phyloP scores from a whole-genome alignment of 2,797 vertebrate genomes.

The Peromyscus melanophrys region DNA sequence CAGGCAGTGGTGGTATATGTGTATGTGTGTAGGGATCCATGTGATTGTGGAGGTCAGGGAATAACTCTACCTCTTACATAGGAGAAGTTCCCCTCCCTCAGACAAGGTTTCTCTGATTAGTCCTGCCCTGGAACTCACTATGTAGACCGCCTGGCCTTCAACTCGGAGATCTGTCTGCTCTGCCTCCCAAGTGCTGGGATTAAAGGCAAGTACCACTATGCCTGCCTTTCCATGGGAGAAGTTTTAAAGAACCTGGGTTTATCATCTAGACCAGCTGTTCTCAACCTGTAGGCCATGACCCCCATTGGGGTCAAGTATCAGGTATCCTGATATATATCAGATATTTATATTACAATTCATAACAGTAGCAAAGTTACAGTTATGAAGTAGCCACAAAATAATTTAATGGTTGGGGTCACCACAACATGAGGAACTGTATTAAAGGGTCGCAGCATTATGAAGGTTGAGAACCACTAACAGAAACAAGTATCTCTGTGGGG shows the following conservation, averaged over 20 bases:
- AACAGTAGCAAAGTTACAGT: background rate
- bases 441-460: background rate
- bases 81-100: background rate
- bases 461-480: background rate
- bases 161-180: background rate
- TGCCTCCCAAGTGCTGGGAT: background rate
- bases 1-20: too few relatives aligned
- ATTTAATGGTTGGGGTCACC: background rate
- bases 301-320: background rate
- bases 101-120: background rate
- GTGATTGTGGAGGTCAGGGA: background rate
- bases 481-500: background rate
- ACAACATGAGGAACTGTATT: background rate
- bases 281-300: background rate
- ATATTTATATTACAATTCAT: background rate
- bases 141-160: background rate
- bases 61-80: background rate
- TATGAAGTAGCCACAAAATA: background rate
- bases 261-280: background rate
- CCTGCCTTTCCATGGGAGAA: background rate
- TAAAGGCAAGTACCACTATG: background rate
- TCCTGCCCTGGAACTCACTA: background rate
- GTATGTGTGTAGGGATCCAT: background rate
- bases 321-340: background rate
- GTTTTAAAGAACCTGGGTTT: background rate